Percentiles rank a stretch among this genome's conserved stretches.
These are phyloP conservation scores for Aphelinus certus DNA, from an alignment of 1,140 invertebrate genomes.

Conservation along the genomic window DNA sequence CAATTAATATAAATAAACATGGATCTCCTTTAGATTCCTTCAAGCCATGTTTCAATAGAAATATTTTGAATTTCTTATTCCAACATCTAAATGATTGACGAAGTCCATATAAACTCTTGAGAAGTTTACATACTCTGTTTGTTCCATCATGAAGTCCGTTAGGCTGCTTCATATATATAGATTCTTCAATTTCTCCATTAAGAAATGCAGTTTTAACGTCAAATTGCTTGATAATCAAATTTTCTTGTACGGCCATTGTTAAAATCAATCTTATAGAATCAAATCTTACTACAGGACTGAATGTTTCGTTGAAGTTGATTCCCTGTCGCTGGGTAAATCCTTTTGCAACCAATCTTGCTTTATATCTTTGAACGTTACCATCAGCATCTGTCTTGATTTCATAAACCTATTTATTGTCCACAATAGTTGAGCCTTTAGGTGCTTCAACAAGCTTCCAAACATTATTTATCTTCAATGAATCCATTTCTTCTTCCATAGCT, in stretches of 20 bases:
- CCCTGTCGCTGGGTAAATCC: background rate
- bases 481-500: slow-evolving; percentile 7
- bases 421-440: background rate
- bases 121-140: slow-evolving; percentile 49
- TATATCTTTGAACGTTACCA: slow-evolving; percentile 15
- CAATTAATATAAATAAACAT: slow-evolving; percentile 36
- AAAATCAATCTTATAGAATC: no score
- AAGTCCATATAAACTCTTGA: slow-evolving; percentile 58
- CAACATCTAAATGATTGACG: slow-evolving; percentile 49
- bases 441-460: background rate
- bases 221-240: slow-evolving; percentile 33
- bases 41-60: slow-evolving; percentile 31
- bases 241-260: no score
- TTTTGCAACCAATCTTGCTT: slow-evolving; percentile 33
- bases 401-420: slow-evolving; percentile 38
- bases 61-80: slow-evolving; percentile 26
- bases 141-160: slow-evolving; percentile 43
- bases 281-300: no score
- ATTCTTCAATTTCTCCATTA: slow-evolving; percentile 33
- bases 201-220: slow-evolving; percentile 50
- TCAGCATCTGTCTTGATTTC: slow-evolving; percentile 35
- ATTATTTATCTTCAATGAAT: background rate
- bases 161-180: slow-evolving; percentile 46
- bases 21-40: slow-evolving; percentile 37
- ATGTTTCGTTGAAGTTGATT: no score